Evolutionary conservation across 2,888 invertebrate species (phyloP).

Genomic region (Metopia argyrocephala): DNA sequence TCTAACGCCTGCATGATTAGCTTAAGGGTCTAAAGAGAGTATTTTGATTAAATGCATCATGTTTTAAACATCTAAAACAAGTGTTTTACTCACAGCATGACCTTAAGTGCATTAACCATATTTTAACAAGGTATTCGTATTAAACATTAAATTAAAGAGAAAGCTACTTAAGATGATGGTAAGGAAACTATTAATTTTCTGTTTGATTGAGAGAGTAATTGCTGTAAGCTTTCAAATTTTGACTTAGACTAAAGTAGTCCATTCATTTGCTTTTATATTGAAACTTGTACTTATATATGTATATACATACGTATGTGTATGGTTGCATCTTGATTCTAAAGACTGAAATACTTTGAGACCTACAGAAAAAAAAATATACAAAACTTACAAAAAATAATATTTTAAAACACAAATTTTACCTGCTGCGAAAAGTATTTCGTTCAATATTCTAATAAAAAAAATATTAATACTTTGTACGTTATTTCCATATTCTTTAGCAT

Average conservation of each 20-base stretch:
- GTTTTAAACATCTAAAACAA: conserved; percentile 8
- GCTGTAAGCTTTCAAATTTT: not conserved
- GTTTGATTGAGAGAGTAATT: conserved; percentile 45
- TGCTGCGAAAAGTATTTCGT: conserved; percentile 13
- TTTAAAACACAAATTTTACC: conserved; percentile 29
- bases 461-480: not conserved
- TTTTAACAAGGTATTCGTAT: not conserved
- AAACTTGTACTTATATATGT: no score
- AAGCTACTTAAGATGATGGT: conserved; percentile 36
- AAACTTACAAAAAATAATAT: conserved; percentile 4
- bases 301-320: no score
- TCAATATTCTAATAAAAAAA: not conserved
- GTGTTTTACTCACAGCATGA: conserved; percentile 37
- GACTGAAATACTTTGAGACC: not conserved
- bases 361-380: not conserved
- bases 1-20: no score
- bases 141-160: conserved; percentile 33
- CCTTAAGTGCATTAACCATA: conserved; percentile 24
- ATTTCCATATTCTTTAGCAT: conserved; percentile 13
- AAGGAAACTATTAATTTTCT: conserved; percentile 41
- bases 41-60: not conserved
- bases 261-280: no score
- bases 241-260: no score
- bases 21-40: not conserved
- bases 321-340: not conserved